A percentile compares a stretch with the other conserved stretches of the same genome.
These are phyloP conservation scores for Phrynosoma platyrhinos DNA, from an alignment of 2,113 vertebrate genomes.

Conservation along the genomic window DNA sequence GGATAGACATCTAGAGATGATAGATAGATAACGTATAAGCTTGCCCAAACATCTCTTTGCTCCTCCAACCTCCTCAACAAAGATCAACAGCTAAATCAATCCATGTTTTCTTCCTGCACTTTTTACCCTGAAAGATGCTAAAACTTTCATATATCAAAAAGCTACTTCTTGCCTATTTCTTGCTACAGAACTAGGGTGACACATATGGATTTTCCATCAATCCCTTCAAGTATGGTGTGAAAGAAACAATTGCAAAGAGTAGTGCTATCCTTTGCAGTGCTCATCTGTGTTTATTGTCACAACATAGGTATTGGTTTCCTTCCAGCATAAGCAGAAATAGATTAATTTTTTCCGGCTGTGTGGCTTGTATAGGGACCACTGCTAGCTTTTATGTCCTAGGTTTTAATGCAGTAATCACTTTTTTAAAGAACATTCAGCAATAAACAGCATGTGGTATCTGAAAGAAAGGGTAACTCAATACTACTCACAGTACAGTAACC, in stretches of 20 bases:
- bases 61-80: background rate
- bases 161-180: rapidly evolving
- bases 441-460: slow-evolving; percentile 60
- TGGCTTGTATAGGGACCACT: slow-evolving; percentile 45
- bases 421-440: slow-evolving; percentile 67
- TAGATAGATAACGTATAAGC: background rate
- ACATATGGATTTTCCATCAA: background rate
- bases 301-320: slow-evolving; percentile 43
- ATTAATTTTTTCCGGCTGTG: slow-evolving; percentile 70
- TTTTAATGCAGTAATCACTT: slow-evolving; percentile 69
- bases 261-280: slow-evolving; percentile 14
- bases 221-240: slow-evolving; percentile 11
- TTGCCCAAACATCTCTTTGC: background rate
- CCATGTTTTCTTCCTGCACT: background rate
- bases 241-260: slow-evolving; percentile 3
- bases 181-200: background rate
- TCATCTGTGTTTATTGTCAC: slow-evolving; percentile 43
- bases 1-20: background rate
- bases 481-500: slow-evolving; percentile 52
- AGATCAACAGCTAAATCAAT: slow-evolving; percentile 13
- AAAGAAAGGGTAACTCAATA: slow-evolving; percentile 49
- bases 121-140: background rate
- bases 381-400: slow-evolving; percentile 54
- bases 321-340: slow-evolving; percentile 58
- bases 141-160: background rate